Conservation (phyloP, 2,888 invertebrate genomes). For the Gastrophysa polygoni region DNA sequence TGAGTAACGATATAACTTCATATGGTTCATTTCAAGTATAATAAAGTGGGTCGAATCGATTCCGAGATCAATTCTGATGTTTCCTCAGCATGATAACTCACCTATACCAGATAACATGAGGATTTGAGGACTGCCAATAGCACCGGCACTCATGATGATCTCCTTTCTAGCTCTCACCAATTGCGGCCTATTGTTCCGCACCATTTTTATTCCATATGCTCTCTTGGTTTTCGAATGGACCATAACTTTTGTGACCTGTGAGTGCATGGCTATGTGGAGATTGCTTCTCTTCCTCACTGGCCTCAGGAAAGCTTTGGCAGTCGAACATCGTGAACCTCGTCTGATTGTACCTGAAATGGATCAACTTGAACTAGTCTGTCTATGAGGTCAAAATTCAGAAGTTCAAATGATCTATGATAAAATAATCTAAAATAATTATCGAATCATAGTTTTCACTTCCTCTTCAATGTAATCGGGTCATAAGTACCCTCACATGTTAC, state of each 20-base stretch:
- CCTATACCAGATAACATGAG: constrained; percentile 87
- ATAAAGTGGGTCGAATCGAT: too few species aligned
- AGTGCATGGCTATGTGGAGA: constrained; percentile 77
- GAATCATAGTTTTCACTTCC: too few species aligned
- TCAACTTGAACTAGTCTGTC: too few species aligned
- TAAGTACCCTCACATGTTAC: too few species aligned
- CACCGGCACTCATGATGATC: constrained; percentile 85
- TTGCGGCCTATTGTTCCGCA: constrained; percentile 68
- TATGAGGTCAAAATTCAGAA: too few species aligned
- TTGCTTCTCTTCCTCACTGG: constrained; percentile 80
- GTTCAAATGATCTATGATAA: neutral
- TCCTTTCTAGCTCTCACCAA: constrained; percentile 77
- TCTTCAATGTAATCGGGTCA: too few species aligned
- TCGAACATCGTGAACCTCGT: constrained; percentile 84
- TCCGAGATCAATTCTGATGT: too few species aligned
- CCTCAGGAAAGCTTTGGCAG: constrained; percentile 85
- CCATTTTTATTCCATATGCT: constrained; percentile 78
- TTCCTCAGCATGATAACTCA: constrained; percentile 10
- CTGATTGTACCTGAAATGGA: constrained; percentile 62
- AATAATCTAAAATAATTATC: too few species aligned
- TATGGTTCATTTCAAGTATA: too few species aligned
- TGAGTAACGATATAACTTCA: too few species aligned
- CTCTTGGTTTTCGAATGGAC: constrained; percentile 71
- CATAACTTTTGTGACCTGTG: constrained; percentile 73
- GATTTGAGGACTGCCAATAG: constrained; percentile 86